Base-by-base conservation (phyloP, 2,888 invertebrate species). In the Pycnomerus fuliginosus region DNA sequence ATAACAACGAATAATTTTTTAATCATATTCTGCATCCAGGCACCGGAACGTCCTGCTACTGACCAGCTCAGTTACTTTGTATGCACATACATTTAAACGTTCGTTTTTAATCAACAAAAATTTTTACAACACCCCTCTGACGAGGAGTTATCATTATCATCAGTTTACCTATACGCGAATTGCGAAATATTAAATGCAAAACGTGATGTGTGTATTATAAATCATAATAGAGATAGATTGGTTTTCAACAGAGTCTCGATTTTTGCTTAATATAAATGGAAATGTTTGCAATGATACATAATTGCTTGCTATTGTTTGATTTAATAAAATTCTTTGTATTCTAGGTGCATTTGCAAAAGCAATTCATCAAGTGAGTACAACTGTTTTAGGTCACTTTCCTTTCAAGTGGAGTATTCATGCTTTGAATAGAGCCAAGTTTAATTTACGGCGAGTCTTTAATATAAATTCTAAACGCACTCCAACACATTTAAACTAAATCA, bases 1-100 rank as follows among this genome's bases (percentile, higher is more conserved):
- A 67, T 67, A 65, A 67, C 65, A 67, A 65, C 62, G 58, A 67
- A 64, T 63, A 63, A 65, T 62, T 64, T 63, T 67, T 64, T 64
- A 61, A 63, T 64, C 55, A 54, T 58, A 63, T 64, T 60, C 63
- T 51, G 50, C 40, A 50, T 38, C 44, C 62, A 58, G 58, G 52
- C 45, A 60, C 55, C 62, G 62, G 52, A 62, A 64, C 64, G 58
- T 58, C 55, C 58, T 53, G 60, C 54, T 48, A 52, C 58, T 60
- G 60, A 60, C 60, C 60, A 58, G 56, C 49, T 55, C 49, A 42
- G 45, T 56, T 50, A 53, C 48, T 58, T 53, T 38, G 44, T 57
- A 57, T 58, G 58, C 49, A 53, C 58, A 60, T 58, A 57, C 42
- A n/a, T 56, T 57, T 55, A 55, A 29, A 33, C 48, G 31, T 43